Conservation (phyloP, 2,113 vertebrate species). For the Monopterus albus region DNA sequence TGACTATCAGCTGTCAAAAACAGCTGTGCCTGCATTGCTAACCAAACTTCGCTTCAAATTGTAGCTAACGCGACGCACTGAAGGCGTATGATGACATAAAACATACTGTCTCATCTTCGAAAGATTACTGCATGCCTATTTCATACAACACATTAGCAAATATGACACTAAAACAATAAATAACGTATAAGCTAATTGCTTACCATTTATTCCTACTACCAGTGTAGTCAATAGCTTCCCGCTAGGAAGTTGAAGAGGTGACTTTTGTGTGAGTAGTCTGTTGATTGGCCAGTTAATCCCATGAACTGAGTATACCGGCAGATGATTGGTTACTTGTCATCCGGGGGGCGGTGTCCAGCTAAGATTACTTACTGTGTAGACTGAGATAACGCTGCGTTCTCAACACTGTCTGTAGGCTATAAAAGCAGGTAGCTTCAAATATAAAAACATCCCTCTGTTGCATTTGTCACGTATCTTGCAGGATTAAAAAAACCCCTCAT, state of each 20-base stretch:
- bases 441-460: background rate
- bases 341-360: background rate
- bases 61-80: background rate
- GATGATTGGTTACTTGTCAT: slow-evolving; percentile 56
- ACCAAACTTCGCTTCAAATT: slow-evolving; percentile 33
- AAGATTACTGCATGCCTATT: too few relatives aligned
- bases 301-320: slow-evolving; percentile 51
- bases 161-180: background rate
- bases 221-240: slow-evolving; percentile 68
- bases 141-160: background rate
- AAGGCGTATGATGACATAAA: background rate
- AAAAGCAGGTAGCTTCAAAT: background rate
- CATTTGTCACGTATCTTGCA: background rate
- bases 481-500: background rate
- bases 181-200: slow-evolving; percentile 18
- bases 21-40: slow-evolving; percentile 48
- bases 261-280: slow-evolving; percentile 41
- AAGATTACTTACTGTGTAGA: too few relatives aligned
- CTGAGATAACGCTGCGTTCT: too few relatives aligned
- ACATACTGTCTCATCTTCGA: background rate
- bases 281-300: slow-evolving; percentile 62
- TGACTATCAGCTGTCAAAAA: slow-evolving; percentile 55
- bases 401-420: background rate
- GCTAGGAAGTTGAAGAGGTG: slow-evolving; percentile 80
- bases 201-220: slow-evolving; percentile 45